A percentile compares a stretch with the other conserved stretches of the same genome.
Conservation (phyloP, 2,797 vertebrate genomes). For the Otus scops region DNA sequence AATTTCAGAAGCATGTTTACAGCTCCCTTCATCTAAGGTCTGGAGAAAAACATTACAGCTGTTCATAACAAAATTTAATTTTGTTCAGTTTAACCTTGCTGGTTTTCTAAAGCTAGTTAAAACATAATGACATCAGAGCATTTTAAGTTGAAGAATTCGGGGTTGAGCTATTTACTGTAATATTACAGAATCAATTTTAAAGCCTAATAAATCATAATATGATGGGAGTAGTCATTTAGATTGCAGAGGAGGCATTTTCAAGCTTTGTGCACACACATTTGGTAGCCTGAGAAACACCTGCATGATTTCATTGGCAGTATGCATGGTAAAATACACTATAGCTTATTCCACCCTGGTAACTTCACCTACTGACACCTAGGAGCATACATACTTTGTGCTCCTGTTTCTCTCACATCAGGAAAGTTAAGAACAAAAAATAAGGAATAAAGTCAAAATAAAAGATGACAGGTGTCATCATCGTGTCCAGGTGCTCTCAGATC, state of each 20-base stretch:
- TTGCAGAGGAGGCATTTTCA: neutral
- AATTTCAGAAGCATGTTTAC: conserved; percentile 13
- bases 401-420: neutral
- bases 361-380: neutral
- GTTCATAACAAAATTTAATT: neutral
- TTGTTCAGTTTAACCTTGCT: neutral
- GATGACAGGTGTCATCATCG: neutral
- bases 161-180: neutral
- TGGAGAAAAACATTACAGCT: neutral
- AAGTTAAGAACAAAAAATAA: neutral
- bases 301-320: neutral
- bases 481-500: neutral
- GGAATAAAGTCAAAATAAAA: neutral
- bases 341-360: neutral
- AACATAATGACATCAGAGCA: neutral
- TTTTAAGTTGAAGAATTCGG: neutral
- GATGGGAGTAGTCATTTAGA: neutral
- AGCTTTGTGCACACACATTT: neutral
- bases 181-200: neutral
- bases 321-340: neutral
- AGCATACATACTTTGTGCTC: too few species aligned
- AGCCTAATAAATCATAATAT: neutral
- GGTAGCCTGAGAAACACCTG: neutral
- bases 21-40: neutral
- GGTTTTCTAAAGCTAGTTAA: neutral